Evolutionary conservation across 2,113 vertebrate genomes (phyloP), one percentile per base, ranked within the genome.

Genomic region (Corydoras maculifer): DNA sequence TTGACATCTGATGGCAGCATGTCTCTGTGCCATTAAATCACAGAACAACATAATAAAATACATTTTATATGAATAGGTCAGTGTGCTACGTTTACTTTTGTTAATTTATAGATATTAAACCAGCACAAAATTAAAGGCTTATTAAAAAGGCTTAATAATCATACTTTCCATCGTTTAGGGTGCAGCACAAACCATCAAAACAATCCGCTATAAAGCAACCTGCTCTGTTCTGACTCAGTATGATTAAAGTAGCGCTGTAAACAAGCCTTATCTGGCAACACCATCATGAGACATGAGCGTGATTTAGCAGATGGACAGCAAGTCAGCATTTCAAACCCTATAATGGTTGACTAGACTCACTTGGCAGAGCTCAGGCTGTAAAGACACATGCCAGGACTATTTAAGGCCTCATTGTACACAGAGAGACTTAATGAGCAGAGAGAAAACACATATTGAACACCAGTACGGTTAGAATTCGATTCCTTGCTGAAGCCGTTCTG

Each of bases 271-370:
- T 53, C 9, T 53, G 51, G 9, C 13, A 53, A 10, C 51, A 53
- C 51, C 13, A 53, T 53, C 13, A 12, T 32, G 64, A 64, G 51
- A 58, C n/a, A 54, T 15, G 29, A 58, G 53, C 15, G 61, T 67
- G 70, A 68, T 71, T 74, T 68, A 74, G 69, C 65, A 79, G 60
- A 76, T 74, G 68, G 75, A 79, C 4, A 2, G 61, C 32, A 30
- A 13, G 55, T 65, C 61, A 53, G 30, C 53, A 31, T 43, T 32
- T 71, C 68, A 55, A 65, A 53, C n/a, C 8, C 53, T 15, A 63
- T 32, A 69, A 50, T 65, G 31, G 53, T 63, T 10, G 32, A 61
- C 62, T 60, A 59, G 58, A 70, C 35, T 54, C 62, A 60, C 73
- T 74, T 70, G 71, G 62, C 67, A 76, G 54, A 29, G 62, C 64